Conservation (phyloP, 2,888 invertebrate species). For the Cephalotes varians region DNA sequence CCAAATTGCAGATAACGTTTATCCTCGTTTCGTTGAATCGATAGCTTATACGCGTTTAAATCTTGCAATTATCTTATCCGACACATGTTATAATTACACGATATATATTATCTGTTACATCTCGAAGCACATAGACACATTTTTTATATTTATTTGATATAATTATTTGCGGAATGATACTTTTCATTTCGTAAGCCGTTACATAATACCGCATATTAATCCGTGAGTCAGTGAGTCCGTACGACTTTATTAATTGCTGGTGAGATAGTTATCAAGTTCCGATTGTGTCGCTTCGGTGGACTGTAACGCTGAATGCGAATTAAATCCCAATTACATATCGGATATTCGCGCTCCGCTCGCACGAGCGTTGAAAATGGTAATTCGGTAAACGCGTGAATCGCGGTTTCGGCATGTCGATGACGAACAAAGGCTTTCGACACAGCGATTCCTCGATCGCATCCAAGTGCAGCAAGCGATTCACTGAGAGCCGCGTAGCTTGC, state of each 20-base stretch:
- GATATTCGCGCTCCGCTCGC: conserved; percentile 27
- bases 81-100: neutral
- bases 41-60: neutral
- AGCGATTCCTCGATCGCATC: neutral
- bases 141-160: neutral
- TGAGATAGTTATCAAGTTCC: conserved; percentile 31
- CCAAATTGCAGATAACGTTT: conserved; percentile 1
- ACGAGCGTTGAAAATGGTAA: conserved; percentile 32
- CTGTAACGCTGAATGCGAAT: neutral
- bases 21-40: neutral
- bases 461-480: conserved; percentile 31
- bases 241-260: conserved; percentile 25
- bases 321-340: conserved; percentile 31
- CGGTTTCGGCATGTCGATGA: conserved; percentile 1
- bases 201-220: neutral
- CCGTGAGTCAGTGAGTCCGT: neutral
- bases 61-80: neutral
- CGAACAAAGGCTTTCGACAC: conserved; percentile 21
- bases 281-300: conserved; percentile 13
- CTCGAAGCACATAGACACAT: neutral
- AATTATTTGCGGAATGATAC: neutral
- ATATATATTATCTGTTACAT: neutral
- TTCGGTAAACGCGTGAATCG: conserved; percentile 21
- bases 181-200: conserved; percentile 7
- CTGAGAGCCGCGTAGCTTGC: neutral